Evolutionary conservation across 2,113 vertebrate genomes (phyloP), one percentile per base, ranked within the genome.

Genomic region (Oryzias javanicus): DNA sequence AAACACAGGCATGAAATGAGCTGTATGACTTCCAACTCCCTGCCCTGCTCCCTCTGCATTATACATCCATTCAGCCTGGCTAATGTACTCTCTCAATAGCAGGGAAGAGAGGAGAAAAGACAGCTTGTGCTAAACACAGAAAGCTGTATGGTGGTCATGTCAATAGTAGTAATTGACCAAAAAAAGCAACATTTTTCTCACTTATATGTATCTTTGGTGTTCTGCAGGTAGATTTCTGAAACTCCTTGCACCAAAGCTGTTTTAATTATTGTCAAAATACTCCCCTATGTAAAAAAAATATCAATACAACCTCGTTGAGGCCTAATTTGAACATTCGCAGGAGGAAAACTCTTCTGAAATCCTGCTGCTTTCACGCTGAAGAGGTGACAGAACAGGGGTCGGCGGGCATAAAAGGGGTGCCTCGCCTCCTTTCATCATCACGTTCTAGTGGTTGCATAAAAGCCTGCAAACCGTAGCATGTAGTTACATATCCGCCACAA

Each of bases 131-230:
- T 81, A 92, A 86, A 91, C 93, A 93, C 91, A 91, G 81, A 93
- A 92, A 86, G 88, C 91, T 88, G 86, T 88, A 90, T 89, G 89
- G 85, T 89, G 83, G 90, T 84, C 88, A 79, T 88, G 88, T 91
- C 91, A 59, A 55, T 72, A 60, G 50, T 81, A 25, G 89, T 95
- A 94, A 96, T 95, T 95, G 94, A 93, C 22, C 86, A 91, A 76
- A 35, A 92, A 92, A 93, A 93, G 93, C 93, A 90, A 93, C 91
- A 92, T 94, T 92, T 92, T 91, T 90, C 91, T 92, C 84, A 64
- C 91, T 90, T 27, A 27, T 27, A 92, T 90, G 72, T 90, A 91
- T 91, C 92, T 94, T 94, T 88, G 84, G 95, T 93, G 92, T 90
- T 74, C 74, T 50, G 70, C 60, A 27, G 80, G 88, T 91, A 8